Conservation (phyloP, 2,797 vertebrate species). For the Crenichthys baileyi region DNA sequence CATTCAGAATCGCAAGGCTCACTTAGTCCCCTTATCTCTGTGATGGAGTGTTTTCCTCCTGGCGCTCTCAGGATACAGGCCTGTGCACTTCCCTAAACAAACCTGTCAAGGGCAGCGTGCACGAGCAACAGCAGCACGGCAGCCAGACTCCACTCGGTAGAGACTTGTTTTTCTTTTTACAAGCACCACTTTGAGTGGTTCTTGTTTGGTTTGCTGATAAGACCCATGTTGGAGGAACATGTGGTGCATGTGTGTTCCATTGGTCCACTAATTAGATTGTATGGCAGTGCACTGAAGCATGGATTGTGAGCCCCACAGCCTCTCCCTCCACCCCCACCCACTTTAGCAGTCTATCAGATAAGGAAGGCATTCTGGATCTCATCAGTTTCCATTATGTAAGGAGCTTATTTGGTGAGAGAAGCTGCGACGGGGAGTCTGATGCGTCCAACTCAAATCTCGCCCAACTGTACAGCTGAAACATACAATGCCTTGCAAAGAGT, state of each 20-base stretch:
- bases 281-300: slow-evolving; percentile 75
- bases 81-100: slow-evolving; percentile 73
- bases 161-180: slow-evolving; percentile 55
- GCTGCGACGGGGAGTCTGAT: slow-evolving; percentile 45
- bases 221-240: slow-evolving; percentile 76
- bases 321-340: slow-evolving; percentile 37
- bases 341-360: slow-evolving; percentile 81
- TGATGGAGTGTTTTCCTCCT: slow-evolving; percentile 73
- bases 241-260: slow-evolving; percentile 83
- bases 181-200: slow-evolving; percentile 72
- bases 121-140: slow-evolving; percentile 54
- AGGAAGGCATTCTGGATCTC: slow-evolving; percentile 80
- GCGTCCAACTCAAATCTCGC: slow-evolving; percentile 50
- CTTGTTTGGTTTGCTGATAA: slow-evolving; percentile 84
- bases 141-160: slow-evolving; percentile 38
- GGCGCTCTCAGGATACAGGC: slow-evolving; percentile 67
- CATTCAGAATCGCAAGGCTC: slow-evolving; percentile 73
- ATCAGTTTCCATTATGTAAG: slow-evolving; percentile 81
- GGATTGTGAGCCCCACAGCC: slow-evolving; percentile 56
- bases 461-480: slow-evolving; percentile 51
- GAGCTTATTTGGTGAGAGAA: slow-evolving; percentile 65
- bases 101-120: slow-evolving; percentile 58
- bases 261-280: slow-evolving; percentile 84
- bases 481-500: background rate
- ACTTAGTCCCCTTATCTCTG: slow-evolving; percentile 79